These are phyloP conservation scores for Podiceps cristatus DNA, from an alignment of 2,113 vertebrate genomes.

Conservation along the genomic window DNA sequence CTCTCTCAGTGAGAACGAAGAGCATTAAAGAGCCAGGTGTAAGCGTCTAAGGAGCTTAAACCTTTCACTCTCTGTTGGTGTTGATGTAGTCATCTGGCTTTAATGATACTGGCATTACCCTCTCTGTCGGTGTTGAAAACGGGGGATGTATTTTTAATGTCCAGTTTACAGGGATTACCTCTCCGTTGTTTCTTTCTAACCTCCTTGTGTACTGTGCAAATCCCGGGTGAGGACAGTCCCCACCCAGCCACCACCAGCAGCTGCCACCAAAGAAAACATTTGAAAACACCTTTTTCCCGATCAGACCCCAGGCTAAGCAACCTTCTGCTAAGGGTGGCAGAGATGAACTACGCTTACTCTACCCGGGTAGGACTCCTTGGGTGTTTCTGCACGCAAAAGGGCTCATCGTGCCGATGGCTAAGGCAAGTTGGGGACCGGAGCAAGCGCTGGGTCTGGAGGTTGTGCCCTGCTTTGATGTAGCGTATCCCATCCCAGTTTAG, in stretches of 20 bases:
- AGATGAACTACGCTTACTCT: accelerated
- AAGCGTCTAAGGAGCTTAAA: neutral
- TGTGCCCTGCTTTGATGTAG: neutral
- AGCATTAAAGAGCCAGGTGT: neutral
- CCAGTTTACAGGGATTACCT: neutral
- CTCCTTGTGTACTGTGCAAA: accelerated
- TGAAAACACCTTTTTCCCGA: neutral
- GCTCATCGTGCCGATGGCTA: accelerated
- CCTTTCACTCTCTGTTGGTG: neutral
- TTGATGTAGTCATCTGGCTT: neutral
- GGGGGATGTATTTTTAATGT: neutral
- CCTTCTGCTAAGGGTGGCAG: neutral
- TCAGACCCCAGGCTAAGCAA: neutral
- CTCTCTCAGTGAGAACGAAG: neutral
- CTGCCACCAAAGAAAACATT: neutral
- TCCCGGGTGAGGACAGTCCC: neutral
- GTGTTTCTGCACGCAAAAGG: accelerated
- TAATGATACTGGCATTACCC: neutral
- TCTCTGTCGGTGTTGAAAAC: accelerated
- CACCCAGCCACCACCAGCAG: neutral
- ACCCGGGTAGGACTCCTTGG: neutral
- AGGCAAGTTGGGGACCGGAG: too few relatives aligned
- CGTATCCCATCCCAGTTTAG: neutral
- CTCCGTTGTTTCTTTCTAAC: neutral
- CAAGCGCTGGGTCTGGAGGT: neutral